A percentile compares a stretch with the other conserved stretches of the same genome.
phyloP scores from a whole-genome alignment of 2,888 invertebrate genomes.

The Ferdinandea cuprea region DNA sequence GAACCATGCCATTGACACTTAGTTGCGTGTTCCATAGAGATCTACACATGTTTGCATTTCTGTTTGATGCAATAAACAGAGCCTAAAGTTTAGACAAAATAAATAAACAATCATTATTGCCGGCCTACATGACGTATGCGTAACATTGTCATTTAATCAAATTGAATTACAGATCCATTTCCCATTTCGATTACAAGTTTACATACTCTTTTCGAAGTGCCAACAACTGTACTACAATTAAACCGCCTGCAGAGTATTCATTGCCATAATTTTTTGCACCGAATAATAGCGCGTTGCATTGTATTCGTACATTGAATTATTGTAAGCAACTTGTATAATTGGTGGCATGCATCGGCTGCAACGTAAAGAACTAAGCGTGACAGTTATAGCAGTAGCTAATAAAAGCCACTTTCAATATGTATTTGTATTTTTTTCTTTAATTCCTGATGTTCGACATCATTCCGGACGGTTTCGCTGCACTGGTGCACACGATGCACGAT shows the following conservation, averaged over 20 bases:
- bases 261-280: conserved; percentile 50
- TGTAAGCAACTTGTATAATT: conserved; percentile 43
- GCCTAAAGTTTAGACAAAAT: not conserved
- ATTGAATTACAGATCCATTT: conserved; percentile 17
- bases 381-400: conserved; percentile 29
- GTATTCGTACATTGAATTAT: conserved; percentile 14
- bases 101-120: not conserved
- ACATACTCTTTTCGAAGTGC: conserved; percentile 40
- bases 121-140: conserved; percentile 29
- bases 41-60: no score
- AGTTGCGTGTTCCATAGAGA: no score
- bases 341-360: conserved; percentile 45
- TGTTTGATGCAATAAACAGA: conserved; percentile 1
- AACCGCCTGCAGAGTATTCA: conserved; percentile 38
- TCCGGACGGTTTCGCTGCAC: conserved; percentile 31
- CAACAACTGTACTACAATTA: conserved; percentile 63
- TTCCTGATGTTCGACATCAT: conserved; percentile 51
- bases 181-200: conserved; percentile 4
- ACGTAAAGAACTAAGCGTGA: conserved; percentile 41
- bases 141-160: conserved; percentile 23
- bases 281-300: conserved; percentile 27
- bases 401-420: conserved; percentile 40
- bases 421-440: conserved; percentile 33
- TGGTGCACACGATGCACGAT: conserved; percentile 40
- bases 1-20: no score